These are phyloP conservation scores for Myioborus miniatus DNA, from an alignment of 2,797 vertebrate genomes.

Conservation along the genomic window DNA sequence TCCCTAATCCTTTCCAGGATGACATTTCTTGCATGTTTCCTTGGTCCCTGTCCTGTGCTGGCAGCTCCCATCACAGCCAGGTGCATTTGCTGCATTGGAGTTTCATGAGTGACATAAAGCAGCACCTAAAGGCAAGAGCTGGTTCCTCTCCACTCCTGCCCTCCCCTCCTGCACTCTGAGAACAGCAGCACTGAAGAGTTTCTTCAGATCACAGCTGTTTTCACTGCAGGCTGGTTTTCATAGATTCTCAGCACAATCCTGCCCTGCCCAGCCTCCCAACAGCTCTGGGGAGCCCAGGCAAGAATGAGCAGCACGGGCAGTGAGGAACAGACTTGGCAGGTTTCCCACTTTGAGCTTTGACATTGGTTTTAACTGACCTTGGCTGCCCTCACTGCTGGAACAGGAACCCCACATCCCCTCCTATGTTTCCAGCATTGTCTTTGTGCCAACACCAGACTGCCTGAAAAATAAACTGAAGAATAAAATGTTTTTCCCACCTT, in stretches of 20 bases:
- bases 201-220: neutral
- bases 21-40: neutral
- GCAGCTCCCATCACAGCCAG: neutral
- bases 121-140: neutral
- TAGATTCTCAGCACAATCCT: neutral
- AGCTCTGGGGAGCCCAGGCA: neutral
- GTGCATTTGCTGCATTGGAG: neutral
- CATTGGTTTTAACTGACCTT: neutral
- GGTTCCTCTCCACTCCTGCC: neutral
- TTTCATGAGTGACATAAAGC: neutral
- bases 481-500: neutral
- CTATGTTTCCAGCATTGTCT: accelerated
- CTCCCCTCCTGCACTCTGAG: too few species aligned
- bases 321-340: neutral
- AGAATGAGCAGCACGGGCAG: neutral
- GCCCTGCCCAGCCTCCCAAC: neutral
- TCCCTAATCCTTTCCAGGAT: neutral
- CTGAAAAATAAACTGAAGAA: neutral
- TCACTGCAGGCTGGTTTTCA: neutral
- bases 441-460: neutral
- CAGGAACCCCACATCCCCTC: neutral
- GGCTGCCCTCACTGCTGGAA: neutral
- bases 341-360: neutral
- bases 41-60: neutral
- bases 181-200: neutral